Percentiles rank a stretch among this genome's conserved stretches.
Conservation (phyloP, 2,797 vertebrate genomes). For the Chromobotia macracanthus region DNA sequence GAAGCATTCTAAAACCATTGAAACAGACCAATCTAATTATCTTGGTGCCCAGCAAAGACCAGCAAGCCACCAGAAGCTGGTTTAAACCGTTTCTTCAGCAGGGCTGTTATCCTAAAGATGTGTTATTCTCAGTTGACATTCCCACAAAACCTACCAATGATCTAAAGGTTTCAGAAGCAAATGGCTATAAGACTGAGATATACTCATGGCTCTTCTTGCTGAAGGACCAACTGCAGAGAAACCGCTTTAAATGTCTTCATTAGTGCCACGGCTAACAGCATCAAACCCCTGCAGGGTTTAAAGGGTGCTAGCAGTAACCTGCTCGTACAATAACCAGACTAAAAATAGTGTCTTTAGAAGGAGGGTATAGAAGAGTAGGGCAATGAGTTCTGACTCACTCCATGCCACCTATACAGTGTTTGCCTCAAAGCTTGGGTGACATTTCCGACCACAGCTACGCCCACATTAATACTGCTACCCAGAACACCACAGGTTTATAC, state of each 20-base stretch:
- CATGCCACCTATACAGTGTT: constrained; percentile 3
- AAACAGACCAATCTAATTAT: not conserved
- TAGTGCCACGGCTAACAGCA: constrained; percentile 4
- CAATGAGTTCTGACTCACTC: constrained; percentile 23
- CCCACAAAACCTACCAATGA: constrained; percentile 1
- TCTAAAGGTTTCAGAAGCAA: constrained; percentile 8
- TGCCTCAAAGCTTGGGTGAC: constrained; percentile 37
- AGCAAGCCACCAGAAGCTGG: not conserved
- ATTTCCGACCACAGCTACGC: constrained; percentile 39
- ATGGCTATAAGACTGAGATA: not conserved
- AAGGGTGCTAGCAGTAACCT: constrained; percentile 25
- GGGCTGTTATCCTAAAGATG: constrained; percentile 1
- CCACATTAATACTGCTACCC: constrained; percentile 10
- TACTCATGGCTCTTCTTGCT: constrained; percentile 10
- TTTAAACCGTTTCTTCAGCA: not conserved
- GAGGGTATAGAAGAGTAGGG: constrained; percentile 21
- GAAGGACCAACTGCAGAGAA: constrained; percentile 19
- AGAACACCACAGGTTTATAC: constrained; percentile 7
- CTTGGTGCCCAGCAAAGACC: not conserved
- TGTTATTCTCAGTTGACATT: not conserved
- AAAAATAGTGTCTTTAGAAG: constrained; percentile 27
- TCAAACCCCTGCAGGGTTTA: constrained; percentile 27
- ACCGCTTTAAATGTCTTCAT: constrained; percentile 21
- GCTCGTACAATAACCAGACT: constrained; percentile 34
- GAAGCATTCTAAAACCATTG: not conserved